Conservation (phyloP, 1,140 invertebrate genomes). For the Tetramorium simillimum region DNA sequence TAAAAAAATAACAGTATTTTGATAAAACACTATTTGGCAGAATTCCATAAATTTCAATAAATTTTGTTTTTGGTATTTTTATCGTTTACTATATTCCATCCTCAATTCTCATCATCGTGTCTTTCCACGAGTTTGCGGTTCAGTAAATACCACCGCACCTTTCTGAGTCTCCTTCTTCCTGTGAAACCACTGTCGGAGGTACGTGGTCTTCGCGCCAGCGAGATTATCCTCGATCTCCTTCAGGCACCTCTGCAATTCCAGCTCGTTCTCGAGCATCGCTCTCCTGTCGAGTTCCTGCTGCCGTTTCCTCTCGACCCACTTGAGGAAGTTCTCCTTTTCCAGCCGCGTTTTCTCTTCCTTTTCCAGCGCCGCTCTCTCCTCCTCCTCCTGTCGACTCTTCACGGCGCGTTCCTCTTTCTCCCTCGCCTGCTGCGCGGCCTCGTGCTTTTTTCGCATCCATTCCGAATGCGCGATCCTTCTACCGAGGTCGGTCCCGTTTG, state of each 20-base stretch:
- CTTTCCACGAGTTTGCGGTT: too few species aligned
- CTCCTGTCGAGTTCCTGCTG: conserved; percentile 70
- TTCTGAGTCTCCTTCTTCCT: conserved; percentile 78
- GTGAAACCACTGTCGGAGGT: conserved; percentile 76
- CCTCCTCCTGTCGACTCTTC: conserved; percentile 61
- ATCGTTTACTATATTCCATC: too few species aligned
- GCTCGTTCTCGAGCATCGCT: conserved; percentile 70
- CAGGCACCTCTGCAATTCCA: conserved; percentile 72
- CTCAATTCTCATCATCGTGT: too few species aligned
- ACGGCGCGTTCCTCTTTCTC: conserved; percentile 63
- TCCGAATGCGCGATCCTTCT: conserved; percentile 74
- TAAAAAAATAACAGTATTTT: too few species aligned
- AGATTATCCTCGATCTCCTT: conserved; percentile 75
- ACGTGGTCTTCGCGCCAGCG: conserved; percentile 69
- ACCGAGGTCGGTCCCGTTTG: not conserved
- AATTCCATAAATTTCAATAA: too few species aligned
- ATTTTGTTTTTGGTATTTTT: too few species aligned
- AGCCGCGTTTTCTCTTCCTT: conserved; percentile 70
- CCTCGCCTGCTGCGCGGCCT: conserved; percentile 62
- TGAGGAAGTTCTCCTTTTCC: conserved; percentile 76
- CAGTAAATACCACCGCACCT: conserved; percentile 61
- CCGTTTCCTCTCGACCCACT: conserved; percentile 77
- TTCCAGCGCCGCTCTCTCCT: conserved; percentile 67
- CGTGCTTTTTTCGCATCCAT: conserved; percentile 77
- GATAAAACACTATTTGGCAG: too few species aligned